Percentiles rank a stretch among this genome's conserved stretches.
These are phyloP conservation scores for Folsomia candida DNA, from an alignment of 2,888 invertebrate species.

Conservation along the genomic window DNA sequence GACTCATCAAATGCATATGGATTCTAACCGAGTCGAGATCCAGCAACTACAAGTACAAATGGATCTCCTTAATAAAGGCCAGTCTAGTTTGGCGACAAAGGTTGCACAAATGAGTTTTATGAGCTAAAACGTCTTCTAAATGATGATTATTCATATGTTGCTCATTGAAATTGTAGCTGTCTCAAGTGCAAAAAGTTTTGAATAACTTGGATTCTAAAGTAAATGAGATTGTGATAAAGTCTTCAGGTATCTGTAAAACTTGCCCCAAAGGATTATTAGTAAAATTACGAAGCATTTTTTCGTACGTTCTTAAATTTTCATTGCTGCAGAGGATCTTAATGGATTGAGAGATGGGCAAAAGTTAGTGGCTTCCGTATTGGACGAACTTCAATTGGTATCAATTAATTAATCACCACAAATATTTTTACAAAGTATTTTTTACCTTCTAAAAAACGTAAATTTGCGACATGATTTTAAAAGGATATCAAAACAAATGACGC, in stretches of 20 bases:
- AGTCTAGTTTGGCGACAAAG: constrained; percentile 36
- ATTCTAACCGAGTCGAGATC: constrained; percentile 33
- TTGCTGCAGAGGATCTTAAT: constrained; percentile 28
- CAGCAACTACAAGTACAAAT: constrained; percentile 35
- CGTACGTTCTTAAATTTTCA: constrained; percentile 29
- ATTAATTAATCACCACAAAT: neutral
- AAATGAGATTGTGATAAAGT: constrained; percentile 28
- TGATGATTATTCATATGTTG: neutral
- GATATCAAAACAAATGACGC: constrained; percentile 25
- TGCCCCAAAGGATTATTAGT: no score
- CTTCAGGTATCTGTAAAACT: no score
- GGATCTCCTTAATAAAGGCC: constrained; percentile 35
- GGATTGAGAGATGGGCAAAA: constrained; percentile 15
- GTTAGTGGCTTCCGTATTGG: neutral
- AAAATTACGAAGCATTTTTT: no score
- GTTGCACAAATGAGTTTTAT: constrained; percentile 14
- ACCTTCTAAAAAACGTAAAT: no score
- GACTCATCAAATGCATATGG: constrained; percentile 40
- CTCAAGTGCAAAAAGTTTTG: constrained; percentile 37
- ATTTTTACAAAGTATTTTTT: neutral
- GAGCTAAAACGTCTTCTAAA: neutral
- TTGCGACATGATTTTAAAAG: no score
- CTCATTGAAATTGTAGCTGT: constrained; percentile 20
- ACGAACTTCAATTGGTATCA: neutral
- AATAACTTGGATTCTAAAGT: constrained; percentile 36